Conservation (phyloP, 2,113 vertebrate species). For the Symphodus melops region DNA sequence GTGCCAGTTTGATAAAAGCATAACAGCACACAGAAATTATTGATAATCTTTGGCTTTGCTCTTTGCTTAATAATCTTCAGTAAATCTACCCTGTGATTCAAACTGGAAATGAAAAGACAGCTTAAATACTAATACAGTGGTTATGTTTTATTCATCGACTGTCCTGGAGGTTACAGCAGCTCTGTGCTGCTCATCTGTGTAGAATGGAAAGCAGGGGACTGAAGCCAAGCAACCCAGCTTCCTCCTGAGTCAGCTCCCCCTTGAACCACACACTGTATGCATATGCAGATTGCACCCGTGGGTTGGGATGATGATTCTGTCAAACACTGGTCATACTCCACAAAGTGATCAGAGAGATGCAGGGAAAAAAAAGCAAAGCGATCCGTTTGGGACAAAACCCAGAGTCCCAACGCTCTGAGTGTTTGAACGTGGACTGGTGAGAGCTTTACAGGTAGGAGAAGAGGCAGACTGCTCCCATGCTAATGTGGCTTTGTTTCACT, state of each 20-base stretch:
- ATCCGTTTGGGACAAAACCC: slow-evolving; percentile 27
- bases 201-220: slow-evolving; percentile 41
- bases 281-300: slow-evolving; percentile 61
- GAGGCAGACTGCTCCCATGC: slow-evolving; percentile 20
- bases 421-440: slow-evolving; percentile 34
- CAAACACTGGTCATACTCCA: slow-evolving; percentile 30
- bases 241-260: slow-evolving; percentile 64
- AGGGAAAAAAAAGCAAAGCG: slow-evolving; percentile 25
- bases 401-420: background rate
- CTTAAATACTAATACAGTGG: slow-evolving; percentile 53
- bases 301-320: slow-evolving; percentile 50
- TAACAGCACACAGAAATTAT: slow-evolving; percentile 25
- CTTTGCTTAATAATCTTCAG: slow-evolving; percentile 47
- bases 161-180: slow-evolving; percentile 52
- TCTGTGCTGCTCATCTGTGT: slow-evolving; percentile 51
- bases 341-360: slow-evolving; percentile 32
- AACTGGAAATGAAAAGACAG: slow-evolving; percentile 66
- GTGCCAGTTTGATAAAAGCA: slow-evolving; percentile 43
- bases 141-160: slow-evolving; percentile 75
- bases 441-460: slow-evolving; percentile 1
- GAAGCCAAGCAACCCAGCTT: slow-evolving; percentile 40
- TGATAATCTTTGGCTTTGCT: slow-evolving; percentile 34
- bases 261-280: slow-evolving; percentile 59
- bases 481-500: slow-evolving; percentile 53
- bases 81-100: slow-evolving; percentile 38